These are phyloP conservation scores for Anisognathus igniventris DNA, from an alignment of 2,797 vertebrate species.

Conservation along the genomic window DNA sequence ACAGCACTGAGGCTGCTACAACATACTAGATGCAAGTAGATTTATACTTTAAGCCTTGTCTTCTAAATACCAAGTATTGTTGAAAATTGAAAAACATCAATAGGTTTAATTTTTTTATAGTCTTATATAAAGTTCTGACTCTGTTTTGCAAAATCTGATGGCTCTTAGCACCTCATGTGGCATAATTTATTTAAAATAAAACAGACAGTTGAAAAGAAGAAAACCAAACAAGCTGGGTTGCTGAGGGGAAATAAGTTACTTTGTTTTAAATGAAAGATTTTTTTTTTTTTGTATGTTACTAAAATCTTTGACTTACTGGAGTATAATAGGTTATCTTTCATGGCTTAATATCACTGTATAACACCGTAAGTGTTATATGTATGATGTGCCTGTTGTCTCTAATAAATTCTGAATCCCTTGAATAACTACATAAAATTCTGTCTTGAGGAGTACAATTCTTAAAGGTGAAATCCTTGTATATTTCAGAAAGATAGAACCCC, in stretches of 20 bases:
- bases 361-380: background rate
- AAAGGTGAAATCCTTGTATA: accelerated
- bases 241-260: background rate
- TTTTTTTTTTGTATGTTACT: accelerated
- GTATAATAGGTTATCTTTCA: background rate
- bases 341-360: accelerated
- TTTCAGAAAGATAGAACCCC: background rate
- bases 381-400: background rate
- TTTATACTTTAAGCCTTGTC: background rate
- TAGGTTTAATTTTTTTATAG: background rate
- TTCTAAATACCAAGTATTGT: background rate
- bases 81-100: background rate
- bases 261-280: background rate
- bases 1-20: background rate
- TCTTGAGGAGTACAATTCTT: background rate
- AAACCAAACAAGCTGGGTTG: background rate
- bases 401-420: background rate
- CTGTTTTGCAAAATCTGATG: background rate
- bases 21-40: background rate
- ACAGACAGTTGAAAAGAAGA: background rate
- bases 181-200: background rate
- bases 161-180: accelerated
- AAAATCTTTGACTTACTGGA: background rate
- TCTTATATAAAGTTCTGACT: background rate
- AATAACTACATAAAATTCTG: background rate